Conservation (phyloP, 2,888 invertebrate genomes). For the Tanypteryx hageni region DNA sequence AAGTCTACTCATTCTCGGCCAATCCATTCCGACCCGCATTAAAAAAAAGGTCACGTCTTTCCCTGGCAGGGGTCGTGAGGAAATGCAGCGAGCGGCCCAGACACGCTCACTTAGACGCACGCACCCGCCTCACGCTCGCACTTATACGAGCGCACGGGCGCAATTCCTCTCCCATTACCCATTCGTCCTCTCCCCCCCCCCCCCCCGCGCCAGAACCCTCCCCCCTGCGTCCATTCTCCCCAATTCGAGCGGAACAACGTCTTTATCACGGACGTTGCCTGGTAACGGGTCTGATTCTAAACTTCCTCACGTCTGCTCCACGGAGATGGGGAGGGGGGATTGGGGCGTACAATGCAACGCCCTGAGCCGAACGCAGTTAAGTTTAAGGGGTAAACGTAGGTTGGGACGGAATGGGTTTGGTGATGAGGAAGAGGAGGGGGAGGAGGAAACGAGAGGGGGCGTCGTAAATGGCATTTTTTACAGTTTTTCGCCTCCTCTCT, state of each 20-base stretch:
- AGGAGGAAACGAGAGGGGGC: background rate
- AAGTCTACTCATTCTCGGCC: background rate
- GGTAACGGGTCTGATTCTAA: background rate
- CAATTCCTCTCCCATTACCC: background rate
- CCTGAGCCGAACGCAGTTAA: constrained; percentile 2
- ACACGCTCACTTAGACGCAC: background rate
- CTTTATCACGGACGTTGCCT: background rate
- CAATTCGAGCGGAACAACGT: background rate
- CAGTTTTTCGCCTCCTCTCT: background rate
- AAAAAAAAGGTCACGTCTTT: constrained; percentile 1
- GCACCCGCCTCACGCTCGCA: background rate
- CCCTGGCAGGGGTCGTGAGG: background rate
- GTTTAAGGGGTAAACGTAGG: background rate
- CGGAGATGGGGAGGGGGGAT: background rate
- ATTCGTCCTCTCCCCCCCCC: background rate
- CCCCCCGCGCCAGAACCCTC: background rate
- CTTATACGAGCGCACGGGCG: background rate
- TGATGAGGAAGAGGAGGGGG: background rate
- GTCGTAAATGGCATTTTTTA: too few relatives aligned
- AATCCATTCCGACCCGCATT: background rate
- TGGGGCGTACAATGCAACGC: background rate
- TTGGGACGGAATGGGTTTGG: background rate
- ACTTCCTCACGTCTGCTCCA: constrained; percentile 15
- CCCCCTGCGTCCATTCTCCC: background rate
- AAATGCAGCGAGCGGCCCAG: background rate